Evolutionary conservation across 2,797 vertebrate genomes (phyloP).

Genomic region (Xyrichtys novacula): DNA sequence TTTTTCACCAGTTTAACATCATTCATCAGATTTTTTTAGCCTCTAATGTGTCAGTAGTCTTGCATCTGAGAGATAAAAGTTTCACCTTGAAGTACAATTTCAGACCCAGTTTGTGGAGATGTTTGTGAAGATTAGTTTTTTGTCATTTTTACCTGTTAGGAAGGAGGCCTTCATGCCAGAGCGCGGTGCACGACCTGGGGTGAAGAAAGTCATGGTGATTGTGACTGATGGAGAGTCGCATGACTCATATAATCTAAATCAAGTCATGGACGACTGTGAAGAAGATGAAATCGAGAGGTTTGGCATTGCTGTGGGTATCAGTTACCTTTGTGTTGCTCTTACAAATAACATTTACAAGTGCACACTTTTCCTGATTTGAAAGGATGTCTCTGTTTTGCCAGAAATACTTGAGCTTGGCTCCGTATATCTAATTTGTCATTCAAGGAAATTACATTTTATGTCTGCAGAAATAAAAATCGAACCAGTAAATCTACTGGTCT

Average conservation of each 20-base stretch:
- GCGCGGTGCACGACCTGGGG: constrained; percentile 89
- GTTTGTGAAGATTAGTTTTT: background rate
- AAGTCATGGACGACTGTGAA: constrained; percentile 87
- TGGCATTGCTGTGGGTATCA: constrained; percentile 93
- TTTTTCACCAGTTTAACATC: too few species aligned
- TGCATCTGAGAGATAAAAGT: too few species aligned
- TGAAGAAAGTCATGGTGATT: constrained; percentile 97
- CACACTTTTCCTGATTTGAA: background rate
- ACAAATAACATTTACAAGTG: background rate
- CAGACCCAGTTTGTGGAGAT: too few species aligned
- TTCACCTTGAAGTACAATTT: too few species aligned
- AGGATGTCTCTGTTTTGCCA: background rate
- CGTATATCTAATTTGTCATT: background rate
- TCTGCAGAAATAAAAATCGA: background rate
- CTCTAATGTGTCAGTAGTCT: too few species aligned
- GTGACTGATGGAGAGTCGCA: constrained; percentile 98
- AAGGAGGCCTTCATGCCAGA: constrained; percentile 92
- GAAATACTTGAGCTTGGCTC: background rate
- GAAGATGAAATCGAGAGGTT: constrained; percentile 92
- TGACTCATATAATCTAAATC: constrained; percentile 84
- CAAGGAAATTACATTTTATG: background rate
- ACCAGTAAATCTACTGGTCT: background rate
- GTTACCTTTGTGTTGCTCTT: background rate
- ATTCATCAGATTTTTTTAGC: too few species aligned
- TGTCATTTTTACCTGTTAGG: constrained; percentile 73